Conservation (phyloP, 2,797 vertebrate genomes). For the Cossypha niveicapilla region DNA sequence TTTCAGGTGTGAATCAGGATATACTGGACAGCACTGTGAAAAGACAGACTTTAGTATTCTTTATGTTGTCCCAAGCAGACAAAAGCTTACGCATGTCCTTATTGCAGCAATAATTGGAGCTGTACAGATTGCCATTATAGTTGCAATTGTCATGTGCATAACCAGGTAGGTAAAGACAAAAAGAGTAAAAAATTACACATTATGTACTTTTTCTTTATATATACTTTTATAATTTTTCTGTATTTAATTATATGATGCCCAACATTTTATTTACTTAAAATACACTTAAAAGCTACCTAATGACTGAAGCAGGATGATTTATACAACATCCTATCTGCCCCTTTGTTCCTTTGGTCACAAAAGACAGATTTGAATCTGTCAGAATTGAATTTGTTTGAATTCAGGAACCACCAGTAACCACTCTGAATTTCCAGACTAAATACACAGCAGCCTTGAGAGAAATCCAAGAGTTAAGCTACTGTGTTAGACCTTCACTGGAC, state of each 20-base stretch:
- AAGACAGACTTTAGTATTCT: slow-evolving; percentile 95
- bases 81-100: slow-evolving; percentile 94
- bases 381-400: background rate
- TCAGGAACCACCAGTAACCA: background rate
- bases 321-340: background rate
- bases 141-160: slow-evolving; percentile 97
- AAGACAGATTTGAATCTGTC: background rate
- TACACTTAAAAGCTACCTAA: background rate
- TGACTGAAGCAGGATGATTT: background rate
- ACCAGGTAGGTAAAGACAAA: slow-evolving; percentile 81
- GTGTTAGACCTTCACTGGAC: background rate
- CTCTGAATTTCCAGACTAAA: background rate
- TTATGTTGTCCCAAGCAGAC: slow-evolving; percentile 93
- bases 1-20: slow-evolving; percentile 90
- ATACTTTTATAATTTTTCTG: background rate
- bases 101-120: slow-evolving; percentile 95
- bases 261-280: background rate
- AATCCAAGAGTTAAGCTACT: background rate
- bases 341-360: background rate
- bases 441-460: background rate
- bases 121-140: slow-evolving; percentile 94
- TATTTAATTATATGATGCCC: background rate
- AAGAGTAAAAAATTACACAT: background rate
- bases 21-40: slow-evolving; percentile 90
- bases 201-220: background rate